phyloP scores from a whole-genome alignment of 1,140 invertebrate species.

The Helicoverpa armigera region DNA sequence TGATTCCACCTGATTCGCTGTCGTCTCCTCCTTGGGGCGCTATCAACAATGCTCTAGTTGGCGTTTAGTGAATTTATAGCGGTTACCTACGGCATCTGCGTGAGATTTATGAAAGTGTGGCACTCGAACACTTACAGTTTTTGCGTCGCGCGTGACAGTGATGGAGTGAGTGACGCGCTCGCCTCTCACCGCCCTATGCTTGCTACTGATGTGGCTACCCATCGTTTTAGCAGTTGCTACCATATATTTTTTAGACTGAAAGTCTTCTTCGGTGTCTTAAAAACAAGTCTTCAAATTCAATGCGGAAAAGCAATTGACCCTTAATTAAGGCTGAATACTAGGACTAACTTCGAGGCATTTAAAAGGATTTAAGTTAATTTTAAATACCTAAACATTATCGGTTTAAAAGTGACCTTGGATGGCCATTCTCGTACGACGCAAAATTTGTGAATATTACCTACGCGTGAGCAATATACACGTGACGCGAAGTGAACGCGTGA shows the following conservation, averaged over 20 bases:
- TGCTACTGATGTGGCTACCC: background rate
- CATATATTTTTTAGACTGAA: background rate
- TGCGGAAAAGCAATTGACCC: too few relatives aligned
- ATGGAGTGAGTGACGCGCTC: conserved; percentile 57
- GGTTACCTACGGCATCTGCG: conserved; percentile 73
- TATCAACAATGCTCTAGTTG: conserved; percentile 43
- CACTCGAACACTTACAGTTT: conserved; percentile 70
- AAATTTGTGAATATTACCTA: too few relatives aligned
- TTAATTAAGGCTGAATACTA: too few relatives aligned
- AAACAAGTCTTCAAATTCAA: too few relatives aligned
- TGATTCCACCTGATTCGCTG: background rate
- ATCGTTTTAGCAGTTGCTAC: background rate
- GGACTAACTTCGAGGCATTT: too few relatives aligned
- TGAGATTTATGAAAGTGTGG: conserved; percentile 73
- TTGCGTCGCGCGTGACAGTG: conserved; percentile 59
- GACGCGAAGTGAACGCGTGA: background rate
- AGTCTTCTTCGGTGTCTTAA: too few relatives aligned
- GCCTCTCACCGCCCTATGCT: background rate
- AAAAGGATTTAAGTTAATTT: too few relatives aligned
- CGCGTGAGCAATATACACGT: background rate
- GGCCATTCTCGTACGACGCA: too few relatives aligned
- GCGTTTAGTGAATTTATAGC: conserved; percentile 71
- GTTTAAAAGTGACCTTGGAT: too few relatives aligned
- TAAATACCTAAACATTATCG: too few relatives aligned
- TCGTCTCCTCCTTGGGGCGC: conserved; percentile 30